A percentile compares a stretch with the other conserved stretches of the same genome.
These are phyloP conservation scores for Nanorana parkeri DNA, from an alignment of 2,113 vertebrate species.

Conservation along the genomic window DNA sequence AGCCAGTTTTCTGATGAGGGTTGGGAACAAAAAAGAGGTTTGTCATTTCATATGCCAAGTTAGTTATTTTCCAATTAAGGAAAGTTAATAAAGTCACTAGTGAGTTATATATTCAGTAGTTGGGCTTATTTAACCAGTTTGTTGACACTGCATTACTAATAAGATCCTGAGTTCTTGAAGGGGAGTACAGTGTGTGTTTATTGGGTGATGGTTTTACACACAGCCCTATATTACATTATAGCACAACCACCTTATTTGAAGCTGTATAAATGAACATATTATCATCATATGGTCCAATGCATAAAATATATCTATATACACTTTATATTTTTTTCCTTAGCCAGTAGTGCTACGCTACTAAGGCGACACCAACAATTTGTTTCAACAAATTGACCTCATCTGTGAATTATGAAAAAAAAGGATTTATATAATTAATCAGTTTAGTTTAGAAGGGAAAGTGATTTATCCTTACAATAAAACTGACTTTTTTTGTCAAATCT, in stretches of 20 bases:
- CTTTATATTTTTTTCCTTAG: too few relatives aligned
- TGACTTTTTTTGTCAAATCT: too few relatives aligned
- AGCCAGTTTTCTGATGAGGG: constrained; percentile 9
- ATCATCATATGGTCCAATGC: too few relatives aligned
- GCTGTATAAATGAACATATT: not conserved
- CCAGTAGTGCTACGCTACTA: too few relatives aligned
- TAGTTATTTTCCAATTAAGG: constrained; percentile 44
- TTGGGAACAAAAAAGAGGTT: constrained; percentile 33
- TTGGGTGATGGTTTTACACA: constrained; percentile 15
- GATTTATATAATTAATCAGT: too few relatives aligned
- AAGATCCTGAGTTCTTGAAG: constrained; percentile 50
- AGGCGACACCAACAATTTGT: too few relatives aligned
- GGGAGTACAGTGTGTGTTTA: constrained; percentile 14
- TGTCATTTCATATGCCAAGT: constrained; percentile 35
- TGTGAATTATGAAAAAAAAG: too few relatives aligned
- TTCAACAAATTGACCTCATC: too few relatives aligned
- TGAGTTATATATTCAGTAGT: constrained; percentile 43
- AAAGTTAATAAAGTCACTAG: constrained; percentile 27
- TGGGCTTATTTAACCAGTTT: constrained; percentile 54
- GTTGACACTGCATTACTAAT: constrained; percentile 61
- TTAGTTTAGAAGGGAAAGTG: too few relatives aligned
- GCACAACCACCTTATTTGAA: not conserved
- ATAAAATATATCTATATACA: too few relatives aligned
- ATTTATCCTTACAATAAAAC: too few relatives aligned
- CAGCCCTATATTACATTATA: not conserved